A percentile compares a stretch with the other conserved stretches of the same genome.
Conservation (phyloP, 2,888 invertebrate species). For the Lithophane leautieri region DNA sequence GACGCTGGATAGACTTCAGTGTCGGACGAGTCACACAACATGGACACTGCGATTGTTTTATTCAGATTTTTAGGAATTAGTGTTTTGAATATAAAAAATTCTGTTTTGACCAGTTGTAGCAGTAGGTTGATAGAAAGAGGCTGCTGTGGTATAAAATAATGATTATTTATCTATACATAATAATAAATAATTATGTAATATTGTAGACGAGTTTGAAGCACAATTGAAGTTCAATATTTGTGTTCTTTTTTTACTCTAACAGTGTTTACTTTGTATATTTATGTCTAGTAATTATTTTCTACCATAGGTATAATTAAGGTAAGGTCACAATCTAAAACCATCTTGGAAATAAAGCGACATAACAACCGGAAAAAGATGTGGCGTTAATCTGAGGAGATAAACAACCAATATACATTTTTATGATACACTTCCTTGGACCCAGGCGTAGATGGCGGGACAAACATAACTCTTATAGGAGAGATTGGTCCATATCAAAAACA, state of each 20-base stretch:
- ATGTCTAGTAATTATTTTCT: background rate
- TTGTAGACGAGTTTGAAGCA: background rate
- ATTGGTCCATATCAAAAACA: too few relatives aligned
- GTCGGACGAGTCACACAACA: background rate
- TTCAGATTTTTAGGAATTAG: background rate
- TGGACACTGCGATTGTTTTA: constrained; percentile 10
- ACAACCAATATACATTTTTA: background rate
- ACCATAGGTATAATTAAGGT: background rate
- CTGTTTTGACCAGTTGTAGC: background rate
- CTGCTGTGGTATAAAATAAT: background rate
- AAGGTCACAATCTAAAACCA: background rate
- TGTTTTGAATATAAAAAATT: constrained; percentile 17
- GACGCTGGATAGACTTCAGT: constrained; percentile 54
- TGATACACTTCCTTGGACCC: background rate
- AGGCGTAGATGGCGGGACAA: too few relatives aligned
- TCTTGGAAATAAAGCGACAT: background rate
- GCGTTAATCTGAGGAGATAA: background rate
- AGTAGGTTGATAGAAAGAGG: background rate
- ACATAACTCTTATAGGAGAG: too few relatives aligned
- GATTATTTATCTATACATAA: background rate
- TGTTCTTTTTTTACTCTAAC: background rate
- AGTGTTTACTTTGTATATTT: background rate
- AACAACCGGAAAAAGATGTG: background rate
- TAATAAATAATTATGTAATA: background rate
- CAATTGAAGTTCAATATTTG: background rate